Percentiles rank a stretch among this genome's conserved stretches.
Conservation (phyloP, 2,797 vertebrate genomes). For the Sebastes taczanowskii region DNA sequence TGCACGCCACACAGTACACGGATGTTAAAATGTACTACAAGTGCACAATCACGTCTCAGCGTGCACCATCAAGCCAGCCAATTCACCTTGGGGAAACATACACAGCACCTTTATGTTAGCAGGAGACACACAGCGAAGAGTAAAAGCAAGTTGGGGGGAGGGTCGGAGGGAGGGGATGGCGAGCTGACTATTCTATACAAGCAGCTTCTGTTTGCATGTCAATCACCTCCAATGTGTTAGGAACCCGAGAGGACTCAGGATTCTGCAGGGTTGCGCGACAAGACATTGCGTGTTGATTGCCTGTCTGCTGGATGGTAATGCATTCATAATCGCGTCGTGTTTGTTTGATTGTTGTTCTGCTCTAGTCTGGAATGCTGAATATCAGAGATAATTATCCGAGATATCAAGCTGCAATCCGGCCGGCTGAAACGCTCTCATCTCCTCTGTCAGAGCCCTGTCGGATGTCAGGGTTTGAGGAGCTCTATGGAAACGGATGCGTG, state of each 20-base stretch:
- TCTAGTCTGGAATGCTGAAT: constrained; percentile 49
- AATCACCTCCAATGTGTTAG: constrained; percentile 44
- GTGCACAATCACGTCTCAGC: constrained; percentile 1
- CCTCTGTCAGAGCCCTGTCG: constrained; percentile 9
- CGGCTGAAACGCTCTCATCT: constrained; percentile 15
- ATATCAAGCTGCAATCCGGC: constrained; percentile 13
- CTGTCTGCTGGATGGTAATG: constrained; percentile 48
- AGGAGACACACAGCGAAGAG: constrained; percentile 2
- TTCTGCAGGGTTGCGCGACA: constrained; percentile 39
- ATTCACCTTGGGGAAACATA: constrained; percentile 49
- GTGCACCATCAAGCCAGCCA: constrained; percentile 3
- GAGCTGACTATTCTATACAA: not conserved
- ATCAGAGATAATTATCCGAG: constrained; percentile 51
- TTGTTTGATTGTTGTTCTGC: constrained; percentile 50
- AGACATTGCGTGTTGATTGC: constrained; percentile 50
- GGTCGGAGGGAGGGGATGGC: not conserved
- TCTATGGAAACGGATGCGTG: constrained; percentile 17
- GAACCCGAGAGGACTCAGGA: constrained; percentile 47
- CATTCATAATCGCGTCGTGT: constrained; percentile 42
- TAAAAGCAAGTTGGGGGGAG: not conserved
- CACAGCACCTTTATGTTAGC: constrained; percentile 47
- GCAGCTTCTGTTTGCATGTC: constrained; percentile 43
- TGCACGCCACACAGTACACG: not conserved
- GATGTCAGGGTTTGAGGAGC: constrained; percentile 28
- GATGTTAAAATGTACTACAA: constrained; percentile 30